phyloP scores from a whole-genome alignment of 1,140 invertebrate species.

The Pseudomyrmex flavicornis region DNA sequence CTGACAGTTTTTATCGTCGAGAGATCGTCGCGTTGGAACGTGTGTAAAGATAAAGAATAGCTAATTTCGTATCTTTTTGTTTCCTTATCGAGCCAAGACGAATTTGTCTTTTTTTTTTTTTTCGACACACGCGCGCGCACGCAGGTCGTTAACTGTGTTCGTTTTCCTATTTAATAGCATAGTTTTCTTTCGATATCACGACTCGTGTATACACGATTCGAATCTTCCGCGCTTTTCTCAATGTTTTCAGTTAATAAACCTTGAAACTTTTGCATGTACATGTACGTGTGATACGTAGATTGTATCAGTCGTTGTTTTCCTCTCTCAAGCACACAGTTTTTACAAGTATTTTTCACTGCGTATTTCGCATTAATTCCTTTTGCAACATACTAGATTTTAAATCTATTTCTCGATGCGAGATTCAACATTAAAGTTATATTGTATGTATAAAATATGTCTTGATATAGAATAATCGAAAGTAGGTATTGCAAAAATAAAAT shows the following conservation, averaged over 20 bases:
- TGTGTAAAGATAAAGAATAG: conserved; percentile 1
- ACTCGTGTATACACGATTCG: background rate
- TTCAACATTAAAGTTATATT: background rate
- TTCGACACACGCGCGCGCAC: background rate
- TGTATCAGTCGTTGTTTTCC: too few species aligned
- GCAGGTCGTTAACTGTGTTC: background rate
- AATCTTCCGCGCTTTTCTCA: background rate
- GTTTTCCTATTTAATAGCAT: background rate
- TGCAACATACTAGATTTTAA: background rate
- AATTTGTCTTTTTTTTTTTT: background rate
- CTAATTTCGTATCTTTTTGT: conserved; percentile 7
- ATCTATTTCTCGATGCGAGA: background rate
- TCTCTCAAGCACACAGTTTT: too few species aligned
- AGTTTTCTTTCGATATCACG: background rate
- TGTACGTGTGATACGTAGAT: too few species aligned
- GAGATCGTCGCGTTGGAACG: background rate
- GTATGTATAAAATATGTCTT: background rate
- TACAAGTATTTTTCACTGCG: too few species aligned
- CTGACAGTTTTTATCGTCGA: conserved; percentile 1
- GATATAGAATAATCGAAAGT: background rate
- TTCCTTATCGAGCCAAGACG: background rate
- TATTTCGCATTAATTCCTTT: background rate
- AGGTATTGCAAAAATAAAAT: background rate
- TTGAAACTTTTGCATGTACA: background rate
- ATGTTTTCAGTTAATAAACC: background rate